Evolutionary conservation across 2,113 vertebrate species (phyloP), one percentile per base, ranked within the genome.

Genomic region (Vulpes ferrilata): DNA sequence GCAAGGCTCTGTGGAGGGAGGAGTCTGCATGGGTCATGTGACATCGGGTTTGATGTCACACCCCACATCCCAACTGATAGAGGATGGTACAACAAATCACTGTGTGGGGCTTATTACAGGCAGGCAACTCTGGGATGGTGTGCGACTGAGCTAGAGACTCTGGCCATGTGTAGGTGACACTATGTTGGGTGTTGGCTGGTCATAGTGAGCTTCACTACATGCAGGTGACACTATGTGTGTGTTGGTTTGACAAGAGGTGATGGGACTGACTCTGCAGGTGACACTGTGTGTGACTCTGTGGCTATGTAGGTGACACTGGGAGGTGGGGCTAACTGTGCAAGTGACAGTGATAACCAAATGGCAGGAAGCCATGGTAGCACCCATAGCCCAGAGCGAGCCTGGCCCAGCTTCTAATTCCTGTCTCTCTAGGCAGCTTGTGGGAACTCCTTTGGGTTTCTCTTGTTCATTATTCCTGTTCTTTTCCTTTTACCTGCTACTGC

Each of bases 361-460:
- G 83, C 69, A 79, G 86, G 65, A 80, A 95, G 51, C 73, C 0
- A 1, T 0, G 8, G 35, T 38, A 27, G 60, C 23, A 48, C 57
- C 48, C 27, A 11, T 2, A 13, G 53, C 7, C 30, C 30, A 1
- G 55, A 2, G 0, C 12, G 12, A 7, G 1, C n/a, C 67, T 53
- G 22, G 16, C 27, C 4, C 3, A 5, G 59, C 59, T 30, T 57
- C 73, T 12, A 51, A 1, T 0, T 27, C n/a, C 35, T 12, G 2
- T 25, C 19, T 38, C 48, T 2, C 35, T 19, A 15, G 67, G 22
- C 16, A 19, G 73, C 83, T 43, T 12, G 0, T 4, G 57, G 81
- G 22, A 11, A 43, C 27, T 67, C 53, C 48, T 11, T 11, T 1
- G 23, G 17, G 38, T 2, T 64, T n/a, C 62, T 65, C 53, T 27